These are phyloP conservation scores for Muntiacus muntjak DNA, from an alignment of 2,113 vertebrate species.

Conservation along the genomic window DNA sequence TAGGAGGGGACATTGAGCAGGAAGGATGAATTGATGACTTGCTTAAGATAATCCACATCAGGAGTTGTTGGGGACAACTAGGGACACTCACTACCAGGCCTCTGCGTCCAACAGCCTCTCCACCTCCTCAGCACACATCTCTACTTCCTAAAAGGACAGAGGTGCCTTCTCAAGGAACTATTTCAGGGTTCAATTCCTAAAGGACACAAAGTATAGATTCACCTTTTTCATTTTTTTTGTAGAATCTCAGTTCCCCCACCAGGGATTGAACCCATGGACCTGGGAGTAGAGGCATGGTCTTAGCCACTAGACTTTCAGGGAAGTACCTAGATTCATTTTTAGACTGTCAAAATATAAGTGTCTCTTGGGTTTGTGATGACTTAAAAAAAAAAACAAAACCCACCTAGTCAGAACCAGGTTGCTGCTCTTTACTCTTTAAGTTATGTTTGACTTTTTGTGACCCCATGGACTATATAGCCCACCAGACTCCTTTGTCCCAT, in stretches of 20 bases:
- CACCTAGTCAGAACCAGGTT: background rate
- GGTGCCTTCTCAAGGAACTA: background rate
- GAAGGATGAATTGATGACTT: background rate
- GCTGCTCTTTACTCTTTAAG: background rate
- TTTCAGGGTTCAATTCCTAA: background rate
- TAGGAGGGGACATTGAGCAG: background rate
- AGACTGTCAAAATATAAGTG: background rate
- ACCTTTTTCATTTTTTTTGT: background rate
- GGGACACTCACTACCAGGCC: background rate
- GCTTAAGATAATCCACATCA: background rate
- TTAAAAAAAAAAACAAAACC: background rate
- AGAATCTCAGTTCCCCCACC: background rate
- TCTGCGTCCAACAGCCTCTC: background rate
- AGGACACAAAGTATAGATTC: background rate
- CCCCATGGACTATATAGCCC: background rate
- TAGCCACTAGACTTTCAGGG: background rate
- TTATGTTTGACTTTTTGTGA: background rate
- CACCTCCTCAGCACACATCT: background rate
- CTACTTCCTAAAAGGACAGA: background rate
- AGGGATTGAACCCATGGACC: background rate
- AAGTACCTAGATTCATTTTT: background rate
- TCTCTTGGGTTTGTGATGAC: background rate
- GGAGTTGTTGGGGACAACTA: background rate
- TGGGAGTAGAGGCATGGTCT: background rate
- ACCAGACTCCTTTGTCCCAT: background rate